Conservation (phyloP, 2,888 invertebrate genomes). For the Drosophila fungiperda region DNA sequence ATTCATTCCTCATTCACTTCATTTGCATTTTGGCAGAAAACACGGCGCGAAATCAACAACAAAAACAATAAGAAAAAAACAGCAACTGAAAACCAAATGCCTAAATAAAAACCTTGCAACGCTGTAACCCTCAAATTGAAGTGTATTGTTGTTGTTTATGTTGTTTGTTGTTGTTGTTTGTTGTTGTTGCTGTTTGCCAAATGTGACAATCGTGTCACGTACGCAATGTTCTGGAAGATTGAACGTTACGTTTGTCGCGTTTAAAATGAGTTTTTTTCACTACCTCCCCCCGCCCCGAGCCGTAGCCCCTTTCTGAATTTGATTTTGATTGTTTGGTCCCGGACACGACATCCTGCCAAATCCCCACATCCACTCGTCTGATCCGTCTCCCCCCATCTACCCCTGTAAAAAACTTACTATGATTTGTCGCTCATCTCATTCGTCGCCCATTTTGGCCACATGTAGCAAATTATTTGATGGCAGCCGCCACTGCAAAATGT, state of each 20-base stretch:
- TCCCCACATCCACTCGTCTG: background rate
- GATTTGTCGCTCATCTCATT: constrained; percentile 59
- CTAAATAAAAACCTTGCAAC: constrained; percentile 60
- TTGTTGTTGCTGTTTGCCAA: constrained; percentile 49
- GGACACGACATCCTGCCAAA: constrained; percentile 44
- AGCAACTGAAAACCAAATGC: constrained; percentile 36
- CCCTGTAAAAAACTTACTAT: constrained; percentile 21
- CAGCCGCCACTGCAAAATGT: constrained; percentile 42
- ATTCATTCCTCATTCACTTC: constrained; percentile 55
- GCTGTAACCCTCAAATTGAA: constrained; percentile 46
- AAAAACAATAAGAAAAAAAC: constrained; percentile 30
- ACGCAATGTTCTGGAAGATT: constrained; percentile 83
- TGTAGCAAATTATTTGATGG: constrained; percentile 70
- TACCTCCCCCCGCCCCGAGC: background rate
- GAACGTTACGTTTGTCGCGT: constrained; percentile 84
- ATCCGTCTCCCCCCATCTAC: background rate
- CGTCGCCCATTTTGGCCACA: constrained; percentile 55
- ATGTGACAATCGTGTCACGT: constrained; percentile 83
- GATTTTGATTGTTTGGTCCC: constrained; percentile 80
- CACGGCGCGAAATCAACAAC: constrained; percentile 42
- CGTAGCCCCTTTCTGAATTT: constrained; percentile 58
- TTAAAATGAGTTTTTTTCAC: constrained; percentile 79
- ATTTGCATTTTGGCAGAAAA: constrained; percentile 66
- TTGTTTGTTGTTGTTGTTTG: constrained; percentile 15
- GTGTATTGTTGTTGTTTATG: constrained; percentile 25